A percentile compares a stretch with the other conserved stretches of the same genome.
Conservation (phyloP, 2,888 invertebrate genomes). For the Gymnocheta viridis region DNA sequence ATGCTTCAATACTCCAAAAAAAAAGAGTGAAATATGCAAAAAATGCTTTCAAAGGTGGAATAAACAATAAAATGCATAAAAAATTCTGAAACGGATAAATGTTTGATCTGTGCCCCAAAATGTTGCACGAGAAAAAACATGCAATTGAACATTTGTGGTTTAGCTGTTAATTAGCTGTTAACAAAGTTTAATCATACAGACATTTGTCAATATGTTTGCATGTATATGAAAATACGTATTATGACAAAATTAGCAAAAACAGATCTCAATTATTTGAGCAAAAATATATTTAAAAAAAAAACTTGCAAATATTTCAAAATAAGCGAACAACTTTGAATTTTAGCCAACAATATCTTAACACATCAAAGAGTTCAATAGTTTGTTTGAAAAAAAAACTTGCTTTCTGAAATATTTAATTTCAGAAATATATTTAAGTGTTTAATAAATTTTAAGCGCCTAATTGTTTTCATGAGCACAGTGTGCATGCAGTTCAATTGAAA, state of each 20-base stretch:
- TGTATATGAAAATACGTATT: background rate
- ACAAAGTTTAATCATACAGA: no score
- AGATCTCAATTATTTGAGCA: background rate
- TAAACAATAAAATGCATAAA: no score
- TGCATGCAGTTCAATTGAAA: background rate
- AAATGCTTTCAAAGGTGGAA: no score
- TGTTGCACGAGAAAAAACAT: no score
- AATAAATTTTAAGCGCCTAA: slow-evolving; percentile 37
- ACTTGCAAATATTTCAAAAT: background rate
- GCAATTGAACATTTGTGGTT: no score
- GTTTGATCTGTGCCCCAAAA: no score
- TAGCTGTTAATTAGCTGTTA: no score
- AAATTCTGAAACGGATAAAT: no score
- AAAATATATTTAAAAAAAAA: slow-evolving; percentile 3
- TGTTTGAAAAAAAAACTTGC: slow-evolving; percentile 20
- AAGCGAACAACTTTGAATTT: slow-evolving; percentile 17
- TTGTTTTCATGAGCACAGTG: slow-evolving; percentile 17
- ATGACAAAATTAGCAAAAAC: background rate
- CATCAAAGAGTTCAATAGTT: background rate
- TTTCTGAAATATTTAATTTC: slow-evolving; percentile 19
- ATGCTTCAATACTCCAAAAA: no score
- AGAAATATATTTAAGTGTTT: slow-evolving; percentile 47
- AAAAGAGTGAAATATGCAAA: no score
- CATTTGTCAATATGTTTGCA: background rate
- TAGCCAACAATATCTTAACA: slow-evolving; percentile 23